Evolutionary conservation across 2,113 vertebrate species (phyloP), one percentile per base, ranked within the genome.

Genomic region (Arizona elegans): DNA sequence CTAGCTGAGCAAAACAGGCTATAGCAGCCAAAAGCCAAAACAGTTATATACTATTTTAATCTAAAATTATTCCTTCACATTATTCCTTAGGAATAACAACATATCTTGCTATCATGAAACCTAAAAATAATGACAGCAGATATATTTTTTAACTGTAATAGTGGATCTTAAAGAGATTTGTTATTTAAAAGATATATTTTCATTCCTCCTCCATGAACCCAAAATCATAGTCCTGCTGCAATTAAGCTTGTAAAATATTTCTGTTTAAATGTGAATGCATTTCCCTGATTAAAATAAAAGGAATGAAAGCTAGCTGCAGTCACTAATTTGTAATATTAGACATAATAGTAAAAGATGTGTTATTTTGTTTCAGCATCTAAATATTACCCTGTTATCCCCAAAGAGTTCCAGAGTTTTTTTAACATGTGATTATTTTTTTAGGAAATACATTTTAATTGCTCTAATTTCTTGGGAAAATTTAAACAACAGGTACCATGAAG

Each of bases 401-500:
- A 62, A 91, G 26, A 56, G 23, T 87, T 24, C 29, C 54, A 65
- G 54, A 56, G 17, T 3, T 7, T 81, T 62, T 43, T 38, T 3
- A 81, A 81, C 7, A 81, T 38, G 70, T 19, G 8, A 43, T 81
- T 81, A 2, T 81, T 43, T 21, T 19, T 81, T 81, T 19, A 81
- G 17, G 33, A 81, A 81, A 81, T 21, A 81, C 17, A 81, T 81
- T 81, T 81, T 8, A 0, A 62, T 11, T 11, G 54, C 21, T 43
- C 92, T 86, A 92, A 58, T 24, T 86, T 19, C 33, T n/a, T 93
- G 54, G 15, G 88, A 90, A 92, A 6, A 93, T 92, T 90, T 62
- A 86, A 95, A 94, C 93, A 95, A 95, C 17, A 59, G 7, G 70
- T 38, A 38, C 17, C 15, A 38, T 81, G 70, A 81, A 81, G 15